These are phyloP conservation scores for Flexamia atlantica DNA, from an alignment of 2,888 invertebrate genomes.

Conservation along the genomic window DNA sequence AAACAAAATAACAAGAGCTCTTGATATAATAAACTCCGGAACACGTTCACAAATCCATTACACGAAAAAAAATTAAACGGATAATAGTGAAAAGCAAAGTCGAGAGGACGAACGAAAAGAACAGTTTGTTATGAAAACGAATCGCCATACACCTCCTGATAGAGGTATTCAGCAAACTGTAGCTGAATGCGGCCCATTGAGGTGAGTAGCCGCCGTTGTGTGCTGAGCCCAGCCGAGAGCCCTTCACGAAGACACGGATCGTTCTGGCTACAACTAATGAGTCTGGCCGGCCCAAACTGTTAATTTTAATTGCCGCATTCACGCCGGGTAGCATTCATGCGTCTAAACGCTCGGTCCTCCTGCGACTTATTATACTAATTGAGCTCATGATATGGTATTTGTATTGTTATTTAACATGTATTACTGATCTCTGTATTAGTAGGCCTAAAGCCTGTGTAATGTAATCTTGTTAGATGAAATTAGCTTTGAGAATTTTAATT, in stretches of 20 bases:
- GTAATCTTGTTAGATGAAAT: no score
- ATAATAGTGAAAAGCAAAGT: neutral
- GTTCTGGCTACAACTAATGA: conserved; percentile 7
- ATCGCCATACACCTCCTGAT: neutral
- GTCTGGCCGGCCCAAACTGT: neutral
- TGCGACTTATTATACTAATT: neutral
- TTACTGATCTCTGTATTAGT: no score
- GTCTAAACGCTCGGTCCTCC: neutral
- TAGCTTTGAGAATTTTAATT: no score
- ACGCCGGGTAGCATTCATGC: neutral
- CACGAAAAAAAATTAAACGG: neutral
- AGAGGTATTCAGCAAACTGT: neutral
- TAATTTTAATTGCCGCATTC: conserved; percentile 26
- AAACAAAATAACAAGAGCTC: neutral
- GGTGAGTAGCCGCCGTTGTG: neutral
- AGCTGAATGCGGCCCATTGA: neutral
- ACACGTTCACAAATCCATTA: conserved; percentile 8
- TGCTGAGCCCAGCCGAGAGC: neutral
- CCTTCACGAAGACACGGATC: conserved; percentile 2
- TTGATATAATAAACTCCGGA: neutral
- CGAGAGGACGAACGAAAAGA: conserved; percentile 12
- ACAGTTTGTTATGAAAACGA: conserved; percentile 7
- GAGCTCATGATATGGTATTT: neutral
- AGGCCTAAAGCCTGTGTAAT: no score
- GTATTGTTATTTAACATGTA: no score